A percentile compares a stretch with the other conserved stretches of the same genome.
phyloP scores from a whole-genome alignment of 2,888 invertebrate genomes.

The Hirtodrosophila histrioides region DNA sequence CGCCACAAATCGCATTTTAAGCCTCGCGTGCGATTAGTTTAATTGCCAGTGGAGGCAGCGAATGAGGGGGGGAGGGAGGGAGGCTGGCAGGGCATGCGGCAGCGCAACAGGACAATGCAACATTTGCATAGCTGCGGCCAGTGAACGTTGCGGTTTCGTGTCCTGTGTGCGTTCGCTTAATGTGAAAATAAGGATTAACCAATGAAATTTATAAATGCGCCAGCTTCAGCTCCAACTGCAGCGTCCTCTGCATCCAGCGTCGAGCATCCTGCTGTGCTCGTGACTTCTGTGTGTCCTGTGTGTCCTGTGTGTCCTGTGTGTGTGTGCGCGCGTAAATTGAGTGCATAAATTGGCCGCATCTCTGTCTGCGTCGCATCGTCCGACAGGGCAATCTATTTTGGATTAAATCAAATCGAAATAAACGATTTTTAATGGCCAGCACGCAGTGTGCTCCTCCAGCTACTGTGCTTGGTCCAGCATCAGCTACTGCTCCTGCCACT shows the following conservation, averaged over 20 bases:
- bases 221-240: conserved; percentile 14
- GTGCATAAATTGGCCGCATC: conserved; percentile 79
- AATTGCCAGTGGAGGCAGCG: conserved; percentile 76
- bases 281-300: not conserved
- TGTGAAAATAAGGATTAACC: conserved; percentile 83
- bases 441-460: conserved; percentile 24
- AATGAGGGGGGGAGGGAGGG: not conserved
- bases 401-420: conserved; percentile 85
- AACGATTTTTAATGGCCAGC: conserved; percentile 84
- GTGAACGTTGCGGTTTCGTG: conserved; percentile 13
- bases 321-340: conserved; percentile 70
- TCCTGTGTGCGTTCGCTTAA: conserved; percentile 53
- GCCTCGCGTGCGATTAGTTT: conserved; percentile 84
- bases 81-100: not conserved
- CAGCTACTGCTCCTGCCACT: not conserved
- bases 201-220: conserved; percentile 84
- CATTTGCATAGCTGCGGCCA: conserved; percentile 69
- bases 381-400: conserved; percentile 82
- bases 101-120: conserved; percentile 74
- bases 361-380: conserved; percentile 32
- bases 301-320: not conserved
- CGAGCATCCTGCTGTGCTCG: conserved; percentile 5
- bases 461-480: not conserved
- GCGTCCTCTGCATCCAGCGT: conserved; percentile 12
- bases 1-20: conserved; percentile 82